Base-by-base conservation (phyloP, 1,140 invertebrate genomes). In the Idris sp. region DNA sequence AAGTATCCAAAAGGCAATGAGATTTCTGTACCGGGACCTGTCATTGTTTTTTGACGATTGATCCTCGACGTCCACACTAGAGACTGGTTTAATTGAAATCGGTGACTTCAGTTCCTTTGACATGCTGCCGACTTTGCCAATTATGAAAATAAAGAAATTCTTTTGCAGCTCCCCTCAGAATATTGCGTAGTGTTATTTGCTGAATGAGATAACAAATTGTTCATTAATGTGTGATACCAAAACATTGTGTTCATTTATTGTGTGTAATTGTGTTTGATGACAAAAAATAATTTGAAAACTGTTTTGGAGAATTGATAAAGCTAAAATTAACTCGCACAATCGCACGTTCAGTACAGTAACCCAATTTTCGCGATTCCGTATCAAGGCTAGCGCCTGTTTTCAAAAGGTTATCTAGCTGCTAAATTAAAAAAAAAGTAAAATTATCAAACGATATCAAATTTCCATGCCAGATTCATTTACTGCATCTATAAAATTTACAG, bases 1-100 rank as follows among this genome's bases (percentile, higher is more conserved):
- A 3, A 97, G 85, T 1, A 96, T 86, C 94, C 95, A 94, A 77
- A 91, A 93, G 1, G 91, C 90, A 5, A 90, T 67, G 0, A 92
- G 76, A 76, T 91, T 90, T 53, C 90, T 81, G 88, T 88, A 90
- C 53, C 62, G 78, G 1, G n/a, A n/a, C n/a, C 31, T 9, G 41
- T 58, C 74, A 13, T 61, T 77, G 5, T 77, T 49, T 4, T 71
- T 26, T 19, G 2, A 9, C n/a, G 40, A 13, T 8, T 13, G 38
- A 6, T 18, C 22, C 41, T 65, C 36, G 7, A 43, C 22, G 4
- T 71, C 61, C 0, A 44, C 31, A 38, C 49, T 22, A 22, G 3
- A 18, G 4, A n/a, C 25, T n/a, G 26, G 30, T 10, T 62, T 56
- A 1, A 18, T n/a, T 0, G 49, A n/a, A 22, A 38, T 53, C 38